Evolutionary conservation across 2,888 invertebrate species (phyloP).

Genomic region (Drosophila longiperda): DNA sequence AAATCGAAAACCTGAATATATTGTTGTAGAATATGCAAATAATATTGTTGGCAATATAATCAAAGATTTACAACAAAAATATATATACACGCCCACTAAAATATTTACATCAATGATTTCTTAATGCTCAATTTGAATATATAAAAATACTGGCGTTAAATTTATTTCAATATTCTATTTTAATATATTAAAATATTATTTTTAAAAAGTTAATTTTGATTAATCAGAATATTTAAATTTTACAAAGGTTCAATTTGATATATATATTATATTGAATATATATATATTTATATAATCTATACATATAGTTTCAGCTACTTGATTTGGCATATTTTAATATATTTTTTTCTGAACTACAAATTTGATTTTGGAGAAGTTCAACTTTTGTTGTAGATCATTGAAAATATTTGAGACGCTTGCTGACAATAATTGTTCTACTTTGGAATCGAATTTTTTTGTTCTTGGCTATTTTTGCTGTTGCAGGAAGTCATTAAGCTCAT

Average conservation of each 20-base stretch:
- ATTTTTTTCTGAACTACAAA: neutral
- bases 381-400: neutral
- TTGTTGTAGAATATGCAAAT: neutral
- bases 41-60: neutral
- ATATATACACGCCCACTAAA: neutral
- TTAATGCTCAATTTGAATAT: neutral
- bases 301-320: neutral
- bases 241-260: neutral
- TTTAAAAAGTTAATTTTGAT: neutral
- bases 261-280: no score
- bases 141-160: neutral
- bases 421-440: slow-evolving; percentile 58
- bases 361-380: neutral
- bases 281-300: no score
- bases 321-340: neutral
- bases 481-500: slow-evolving; percentile 79
- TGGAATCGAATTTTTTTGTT: slow-evolving; percentile 26
- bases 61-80: neutral
- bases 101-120: neutral
- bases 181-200: neutral
- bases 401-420: slow-evolving; percentile 22
- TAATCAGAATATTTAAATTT: neutral
- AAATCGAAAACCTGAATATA: neutral
- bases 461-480: slow-evolving; percentile 45
- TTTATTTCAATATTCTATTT: neutral